Evolutionary conservation across 2,113 vertebrate species (phyloP).

Genomic region (Sander vitreus): DNA sequence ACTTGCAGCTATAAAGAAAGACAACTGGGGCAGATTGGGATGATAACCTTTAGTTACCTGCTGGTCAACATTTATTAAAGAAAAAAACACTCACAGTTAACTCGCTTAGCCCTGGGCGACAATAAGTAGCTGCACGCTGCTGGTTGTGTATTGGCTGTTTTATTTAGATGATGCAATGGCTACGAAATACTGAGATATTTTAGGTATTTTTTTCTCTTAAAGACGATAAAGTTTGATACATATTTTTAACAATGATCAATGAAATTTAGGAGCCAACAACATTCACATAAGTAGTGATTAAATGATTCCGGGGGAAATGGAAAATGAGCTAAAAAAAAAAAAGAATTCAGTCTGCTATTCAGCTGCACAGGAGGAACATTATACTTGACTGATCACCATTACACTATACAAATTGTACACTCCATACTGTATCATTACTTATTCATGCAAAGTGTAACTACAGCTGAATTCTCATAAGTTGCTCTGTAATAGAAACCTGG

Average conservation of each 20-base stretch:
- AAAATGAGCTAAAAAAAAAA: neutral
- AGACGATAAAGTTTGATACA: neutral
- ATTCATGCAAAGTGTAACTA: slow-evolving; percentile 67
- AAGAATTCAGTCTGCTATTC: slow-evolving; percentile 5
- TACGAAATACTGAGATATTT: neutral
- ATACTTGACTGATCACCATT: slow-evolving; percentile 14
- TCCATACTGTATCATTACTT: slow-evolving; percentile 63
- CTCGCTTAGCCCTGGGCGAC: neutral
- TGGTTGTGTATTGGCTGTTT: neutral
- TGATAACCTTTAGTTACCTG: slow-evolving; percentile 40
- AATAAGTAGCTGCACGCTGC: neutral
- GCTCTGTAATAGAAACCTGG: slow-evolving; percentile 24
- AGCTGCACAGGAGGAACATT: slow-evolving; percentile 37
- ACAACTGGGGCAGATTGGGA: neutral
- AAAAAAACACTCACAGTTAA: slow-evolving; percentile 7
- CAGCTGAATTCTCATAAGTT: slow-evolving; percentile 53
- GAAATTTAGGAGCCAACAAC: neutral
- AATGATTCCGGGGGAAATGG: neutral
- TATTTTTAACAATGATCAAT: neutral
- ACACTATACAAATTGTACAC: slow-evolving; percentile 28
- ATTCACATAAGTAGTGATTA: neutral
- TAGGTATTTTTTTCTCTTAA: neutral
- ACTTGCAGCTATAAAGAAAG: slow-evolving; percentile 24
- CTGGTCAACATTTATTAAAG: slow-evolving; percentile 51
- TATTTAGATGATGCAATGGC: neutral